Conservation (phyloP, 1,140 invertebrate genomes). For the Rhizoglyphus robini region DNA sequence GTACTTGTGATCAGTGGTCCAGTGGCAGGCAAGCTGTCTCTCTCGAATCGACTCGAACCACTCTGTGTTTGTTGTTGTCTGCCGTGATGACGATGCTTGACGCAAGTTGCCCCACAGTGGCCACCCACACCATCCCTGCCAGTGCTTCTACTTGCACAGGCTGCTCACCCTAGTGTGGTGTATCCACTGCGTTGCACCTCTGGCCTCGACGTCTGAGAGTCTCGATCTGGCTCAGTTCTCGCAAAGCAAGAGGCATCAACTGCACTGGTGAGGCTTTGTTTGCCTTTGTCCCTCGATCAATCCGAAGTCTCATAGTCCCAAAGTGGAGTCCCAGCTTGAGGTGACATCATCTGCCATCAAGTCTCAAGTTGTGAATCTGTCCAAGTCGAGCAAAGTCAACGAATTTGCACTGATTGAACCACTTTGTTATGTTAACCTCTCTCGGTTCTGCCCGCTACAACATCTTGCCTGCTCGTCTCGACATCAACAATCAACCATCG, state of each 20-base stretch:
- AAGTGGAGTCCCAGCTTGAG: no score
- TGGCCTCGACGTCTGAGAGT: neutral
- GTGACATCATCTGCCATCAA: neutral
- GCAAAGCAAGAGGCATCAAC: neutral
- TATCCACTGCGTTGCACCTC: neutral
- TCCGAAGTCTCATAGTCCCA: no score
- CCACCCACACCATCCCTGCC: neutral
- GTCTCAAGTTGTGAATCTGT: no score
- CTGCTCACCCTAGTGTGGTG: neutral
- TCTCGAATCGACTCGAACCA: no score
- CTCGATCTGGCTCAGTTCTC: neutral
- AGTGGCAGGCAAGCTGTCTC: no score
- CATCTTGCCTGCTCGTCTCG: no score
- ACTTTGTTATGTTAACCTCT: no score
- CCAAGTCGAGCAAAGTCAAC: no score
- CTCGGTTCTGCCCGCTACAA: no score
- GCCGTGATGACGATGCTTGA: neutral
- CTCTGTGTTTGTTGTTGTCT: neutral
- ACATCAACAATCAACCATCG: neutral
- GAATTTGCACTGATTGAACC: no score
- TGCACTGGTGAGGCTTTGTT: neutral
- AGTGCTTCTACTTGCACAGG: neutral
- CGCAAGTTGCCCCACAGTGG: neutral
- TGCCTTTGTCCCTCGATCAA: neutral
- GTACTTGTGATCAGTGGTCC: no score